Evolutionary conservation across 2,113 vertebrate genomes (phyloP).

Genomic region (Clarias magur): DNA sequence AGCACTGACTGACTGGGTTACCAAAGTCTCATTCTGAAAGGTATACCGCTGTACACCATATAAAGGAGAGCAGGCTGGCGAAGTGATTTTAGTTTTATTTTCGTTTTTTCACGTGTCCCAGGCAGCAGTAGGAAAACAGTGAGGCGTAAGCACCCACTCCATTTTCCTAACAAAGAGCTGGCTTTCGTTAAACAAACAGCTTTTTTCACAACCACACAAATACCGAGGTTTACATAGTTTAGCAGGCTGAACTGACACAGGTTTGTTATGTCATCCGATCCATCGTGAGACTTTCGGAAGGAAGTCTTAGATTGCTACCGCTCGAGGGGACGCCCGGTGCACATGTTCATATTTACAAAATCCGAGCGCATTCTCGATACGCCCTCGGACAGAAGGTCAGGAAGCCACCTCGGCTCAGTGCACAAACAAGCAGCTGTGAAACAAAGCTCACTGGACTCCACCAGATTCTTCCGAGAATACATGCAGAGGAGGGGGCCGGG

Average conservation of each 20-base stretch:
- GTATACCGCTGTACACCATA: not conserved
- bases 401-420: conserved; percentile 57
- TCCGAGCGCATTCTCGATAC: conserved; percentile 58
- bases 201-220: conserved; percentile 37
- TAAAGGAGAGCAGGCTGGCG: too few relatives aligned
- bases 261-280: not conserved
- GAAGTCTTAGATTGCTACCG: conserved; percentile 17
- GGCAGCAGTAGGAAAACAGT: not conserved
- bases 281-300: conserved; percentile 30
- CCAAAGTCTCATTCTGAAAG: not conserved
- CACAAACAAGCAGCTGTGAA: conserved; percentile 65
- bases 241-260: conserved; percentile 17
- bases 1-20: not conserved
- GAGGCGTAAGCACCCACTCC: not conserved
- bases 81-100: too few relatives aligned
- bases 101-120: not conserved
- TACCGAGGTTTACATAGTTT: not conserved
- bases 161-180: not conserved
- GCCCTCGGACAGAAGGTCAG: conserved; percentile 62
- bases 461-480: conserved; percentile 52
- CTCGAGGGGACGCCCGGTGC: not conserved
- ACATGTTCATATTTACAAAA: conserved; percentile 39
- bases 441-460: conserved; percentile 60
- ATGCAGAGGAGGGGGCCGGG: conserved; percentile 41
- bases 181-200: conserved; percentile 3